A percentile compares a stretch with the other conserved stretches of the same genome.
Conservation (phyloP, 1,140 invertebrate genomes). For the Papilio aristodemus region DNA sequence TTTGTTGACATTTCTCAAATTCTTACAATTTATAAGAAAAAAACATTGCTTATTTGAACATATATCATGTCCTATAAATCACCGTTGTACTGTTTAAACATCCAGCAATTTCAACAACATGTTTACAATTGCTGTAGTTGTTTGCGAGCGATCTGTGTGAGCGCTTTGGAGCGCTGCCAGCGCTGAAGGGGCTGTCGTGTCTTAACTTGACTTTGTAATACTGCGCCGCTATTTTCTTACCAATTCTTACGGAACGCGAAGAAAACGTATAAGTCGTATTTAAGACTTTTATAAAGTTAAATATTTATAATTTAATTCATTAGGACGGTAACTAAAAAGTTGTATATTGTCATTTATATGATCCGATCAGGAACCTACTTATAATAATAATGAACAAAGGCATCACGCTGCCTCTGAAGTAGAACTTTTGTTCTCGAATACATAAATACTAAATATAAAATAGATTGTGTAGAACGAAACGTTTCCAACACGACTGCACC, state of each 20-base stretch:
- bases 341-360: no score
- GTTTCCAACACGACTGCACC: not conserved
- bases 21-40: not conserved
- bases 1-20: no score
- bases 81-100: not conserved
- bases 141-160: not conserved
- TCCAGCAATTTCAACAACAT: constrained; percentile 1
- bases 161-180: constrained; percentile 16
- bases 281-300: no score
- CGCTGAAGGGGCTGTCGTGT: not conserved
- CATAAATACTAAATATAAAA: no score
- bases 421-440: no score
- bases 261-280: no score
- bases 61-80: not conserved
- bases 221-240: not conserved
- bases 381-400: no score
- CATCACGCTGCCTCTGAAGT: no score
- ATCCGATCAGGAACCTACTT: no score
- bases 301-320: no score
- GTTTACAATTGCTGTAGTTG: constrained; percentile 9
- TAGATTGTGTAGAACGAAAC: not conserved
- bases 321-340: no score
- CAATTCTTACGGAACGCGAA: no score
- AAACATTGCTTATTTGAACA: not conserved
- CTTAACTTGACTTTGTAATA: not conserved